Evolutionary conservation across 1,140 invertebrate genomes (phyloP).

Genomic region (Ridgeia piscesae): DNA sequence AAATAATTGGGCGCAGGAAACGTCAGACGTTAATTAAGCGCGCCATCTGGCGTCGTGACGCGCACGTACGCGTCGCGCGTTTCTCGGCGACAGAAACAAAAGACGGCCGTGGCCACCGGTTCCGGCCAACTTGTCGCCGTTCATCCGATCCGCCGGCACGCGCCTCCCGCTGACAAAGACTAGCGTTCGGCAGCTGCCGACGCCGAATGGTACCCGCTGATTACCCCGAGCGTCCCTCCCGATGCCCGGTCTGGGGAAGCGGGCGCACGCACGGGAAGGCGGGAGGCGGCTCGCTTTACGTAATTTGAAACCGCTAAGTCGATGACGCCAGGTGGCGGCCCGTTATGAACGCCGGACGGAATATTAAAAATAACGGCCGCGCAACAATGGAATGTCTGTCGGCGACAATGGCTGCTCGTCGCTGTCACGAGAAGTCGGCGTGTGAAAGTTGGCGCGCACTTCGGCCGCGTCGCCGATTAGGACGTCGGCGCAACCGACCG

Average conservation of each 20-base stretch:
- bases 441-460: background rate
- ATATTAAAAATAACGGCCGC: conserved; percentile 5
- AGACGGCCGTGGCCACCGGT: background rate
- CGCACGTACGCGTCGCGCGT: background rate
- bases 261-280: background rate
- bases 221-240: background rate
- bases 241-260: background rate
- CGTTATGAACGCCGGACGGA: background rate
- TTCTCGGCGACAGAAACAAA: background rate
- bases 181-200: background rate
- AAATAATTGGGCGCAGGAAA: background rate
- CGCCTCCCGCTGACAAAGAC: background rate
- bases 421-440: background rate
- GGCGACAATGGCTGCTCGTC: background rate
- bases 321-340: background rate
- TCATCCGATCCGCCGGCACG: background rate
- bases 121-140: background rate
- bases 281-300: background rate
- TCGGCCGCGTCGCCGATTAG: background rate
- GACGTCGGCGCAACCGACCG: background rate
- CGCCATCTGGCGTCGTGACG: background rate
- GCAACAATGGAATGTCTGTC: background rate
- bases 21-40: background rate
- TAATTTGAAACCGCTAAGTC: background rate
- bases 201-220: background rate